Evolutionary conservation across 2,797 vertebrate genomes (phyloP).

Genomic region (Trichosurus vulpecula): DNA sequence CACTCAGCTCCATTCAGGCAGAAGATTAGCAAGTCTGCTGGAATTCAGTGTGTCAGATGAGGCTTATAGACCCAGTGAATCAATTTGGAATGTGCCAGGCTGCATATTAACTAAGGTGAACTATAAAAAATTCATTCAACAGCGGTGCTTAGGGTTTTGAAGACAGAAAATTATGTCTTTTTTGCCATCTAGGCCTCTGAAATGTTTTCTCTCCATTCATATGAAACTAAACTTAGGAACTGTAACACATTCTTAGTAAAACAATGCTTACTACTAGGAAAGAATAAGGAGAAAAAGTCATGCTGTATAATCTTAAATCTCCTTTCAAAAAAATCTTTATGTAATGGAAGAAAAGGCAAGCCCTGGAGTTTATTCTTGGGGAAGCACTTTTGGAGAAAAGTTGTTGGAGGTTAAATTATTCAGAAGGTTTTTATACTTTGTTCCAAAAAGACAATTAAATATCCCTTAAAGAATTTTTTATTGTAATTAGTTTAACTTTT

Average conservation of each 20-base stretch:
- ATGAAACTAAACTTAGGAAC: conserved; percentile 1
- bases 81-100: conserved; percentile 11
- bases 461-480: conserved; percentile 51
- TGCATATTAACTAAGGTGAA: conserved; percentile 32
- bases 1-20: background rate
- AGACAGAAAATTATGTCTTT: background rate
- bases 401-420: conserved; percentile 47
- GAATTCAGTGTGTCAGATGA: background rate
- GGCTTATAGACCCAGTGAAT: background rate
- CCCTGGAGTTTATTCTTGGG: conserved; percentile 14
- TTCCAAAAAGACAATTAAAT: conserved; percentile 47
- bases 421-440: conserved; percentile 46
- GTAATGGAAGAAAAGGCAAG: conserved; percentile 17
- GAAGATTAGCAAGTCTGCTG: conserved; percentile 16
- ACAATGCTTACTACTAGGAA: conserved; percentile 27
- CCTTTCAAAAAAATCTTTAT: conserved; percentile 30
- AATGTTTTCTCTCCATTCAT: conserved; percentile 37
- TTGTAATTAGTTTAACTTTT: conserved; percentile 37
- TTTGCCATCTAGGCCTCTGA: conserved; percentile 21
- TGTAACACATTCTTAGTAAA: conserved; percentile 21
- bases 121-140: background rate
- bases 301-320: background rate
- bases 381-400: conserved; percentile 56
- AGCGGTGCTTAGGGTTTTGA: background rate
- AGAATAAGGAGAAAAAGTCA: conserved; percentile 17